phyloP scores from a whole-genome alignment of 2,888 invertebrate species.

The Meiosimyza platycephala region DNA sequence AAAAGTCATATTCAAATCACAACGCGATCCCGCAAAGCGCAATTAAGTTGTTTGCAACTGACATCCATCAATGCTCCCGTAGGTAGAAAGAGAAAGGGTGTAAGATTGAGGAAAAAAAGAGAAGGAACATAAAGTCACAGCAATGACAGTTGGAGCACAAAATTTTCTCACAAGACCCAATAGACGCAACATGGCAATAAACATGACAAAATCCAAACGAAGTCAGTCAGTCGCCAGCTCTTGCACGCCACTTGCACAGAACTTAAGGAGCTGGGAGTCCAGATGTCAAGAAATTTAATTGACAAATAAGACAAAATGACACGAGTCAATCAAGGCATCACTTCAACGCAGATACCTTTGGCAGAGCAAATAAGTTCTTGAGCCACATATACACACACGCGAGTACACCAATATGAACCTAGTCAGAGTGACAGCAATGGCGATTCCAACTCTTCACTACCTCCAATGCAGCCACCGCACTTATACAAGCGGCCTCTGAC shows the following conservation, averaged over 20 bases:
- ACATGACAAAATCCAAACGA: constrained; percentile 23
- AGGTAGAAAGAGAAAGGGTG: too few species aligned
- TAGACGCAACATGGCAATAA: neutral
- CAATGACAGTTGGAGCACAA: neutral
- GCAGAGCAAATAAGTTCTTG: constrained; percentile 53
- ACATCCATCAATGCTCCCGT: neutral
- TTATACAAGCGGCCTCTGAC: constrained; percentile 32
- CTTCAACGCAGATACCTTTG: constrained; percentile 25
- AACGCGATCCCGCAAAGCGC: neutral
- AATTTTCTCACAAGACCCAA: constrained; percentile 1
- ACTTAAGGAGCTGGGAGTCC: constrained; percentile 1
- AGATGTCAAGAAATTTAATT: constrained; percentile 47
- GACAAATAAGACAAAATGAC: constrained; percentile 66
- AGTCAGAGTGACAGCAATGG: constrained; percentile 20
- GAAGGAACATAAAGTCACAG: neutral
- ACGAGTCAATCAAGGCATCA: constrained; percentile 63
- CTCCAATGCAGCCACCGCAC: constrained; percentile 15
- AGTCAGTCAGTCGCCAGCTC: constrained; percentile 14
- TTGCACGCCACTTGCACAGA: neutral
- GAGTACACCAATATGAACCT: constrained; percentile 12
- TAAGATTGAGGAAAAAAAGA: too few species aligned
- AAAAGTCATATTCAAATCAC: neutral
- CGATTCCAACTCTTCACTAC: constrained; percentile 14
- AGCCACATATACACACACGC: constrained; percentile 24
- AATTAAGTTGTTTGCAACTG: constrained; percentile 25